A percentile compares a stretch with the other conserved stretches of the same genome.
phyloP scores from a whole-genome alignment of 2,797 vertebrate species.

The Otus scops region DNA sequence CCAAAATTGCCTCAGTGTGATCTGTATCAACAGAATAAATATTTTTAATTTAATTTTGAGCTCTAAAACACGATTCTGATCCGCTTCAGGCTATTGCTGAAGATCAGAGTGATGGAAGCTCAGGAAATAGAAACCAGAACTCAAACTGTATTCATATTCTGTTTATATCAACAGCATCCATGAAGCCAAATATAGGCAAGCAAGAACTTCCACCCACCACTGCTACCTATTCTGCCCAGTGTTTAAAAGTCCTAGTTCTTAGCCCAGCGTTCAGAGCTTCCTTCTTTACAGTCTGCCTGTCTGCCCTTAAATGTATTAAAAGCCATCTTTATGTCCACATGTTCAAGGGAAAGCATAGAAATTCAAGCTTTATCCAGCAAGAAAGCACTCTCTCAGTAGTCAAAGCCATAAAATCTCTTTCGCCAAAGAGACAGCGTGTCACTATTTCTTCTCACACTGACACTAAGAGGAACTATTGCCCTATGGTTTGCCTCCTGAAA shows the following conservation, averaged over 20 bases:
- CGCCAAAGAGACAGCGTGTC: not conserved
- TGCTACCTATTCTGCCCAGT: not conserved
- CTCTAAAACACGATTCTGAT: not conserved
- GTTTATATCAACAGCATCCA: not conserved
- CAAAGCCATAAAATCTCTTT: not conserved
- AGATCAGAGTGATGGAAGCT: not conserved
- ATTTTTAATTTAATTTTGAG: not conserved
- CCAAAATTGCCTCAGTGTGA: not conserved
- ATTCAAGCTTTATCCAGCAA: not conserved
- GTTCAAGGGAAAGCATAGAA: not conserved
- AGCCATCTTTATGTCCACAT: not conserved
- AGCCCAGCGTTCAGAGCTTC: not conserved
- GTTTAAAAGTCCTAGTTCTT: rapidly evolving
- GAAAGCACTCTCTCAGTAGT: not conserved
- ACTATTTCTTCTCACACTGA: not conserved
- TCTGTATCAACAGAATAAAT: rapidly evolving
- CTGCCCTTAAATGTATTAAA: not conserved
- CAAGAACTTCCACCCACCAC: not conserved
- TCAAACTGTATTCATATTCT: not conserved
- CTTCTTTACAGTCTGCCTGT: not conserved
- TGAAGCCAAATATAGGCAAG: not conserved
- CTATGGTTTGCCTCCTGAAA: not conserved
- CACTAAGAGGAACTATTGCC: not conserved
- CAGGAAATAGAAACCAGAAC: not conserved
- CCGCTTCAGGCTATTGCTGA: not conserved